Percentiles rank a stretch among this genome's conserved stretches.
phyloP scores from a whole-genome alignment of 2,797 vertebrate species.

The Loriculus beryllinus region DNA sequence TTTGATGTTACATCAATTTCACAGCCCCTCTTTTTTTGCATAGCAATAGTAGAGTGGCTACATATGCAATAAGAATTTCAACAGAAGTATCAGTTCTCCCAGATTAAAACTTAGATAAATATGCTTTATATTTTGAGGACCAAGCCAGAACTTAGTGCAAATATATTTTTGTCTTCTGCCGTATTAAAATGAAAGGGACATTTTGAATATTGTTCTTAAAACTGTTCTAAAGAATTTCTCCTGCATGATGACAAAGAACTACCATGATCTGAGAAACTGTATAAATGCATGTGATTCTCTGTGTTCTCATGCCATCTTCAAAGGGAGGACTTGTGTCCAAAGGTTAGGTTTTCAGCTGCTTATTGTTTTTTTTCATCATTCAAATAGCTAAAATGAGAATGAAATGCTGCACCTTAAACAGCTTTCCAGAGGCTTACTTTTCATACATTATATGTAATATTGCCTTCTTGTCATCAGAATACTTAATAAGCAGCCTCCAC shows the following conservation, averaged over 20 bases:
- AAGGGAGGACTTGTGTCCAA: neutral
- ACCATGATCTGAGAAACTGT: neutral
- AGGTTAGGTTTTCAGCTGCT: neutral
- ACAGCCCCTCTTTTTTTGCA: neutral
- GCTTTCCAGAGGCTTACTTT: neutral
- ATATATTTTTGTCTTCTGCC: neutral
- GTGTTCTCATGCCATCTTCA: neutral
- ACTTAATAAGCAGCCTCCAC: slow-evolving; percentile 32
- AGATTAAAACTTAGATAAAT: neutral
- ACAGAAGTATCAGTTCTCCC: neutral
- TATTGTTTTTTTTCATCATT: neutral
- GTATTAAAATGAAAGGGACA: neutral
- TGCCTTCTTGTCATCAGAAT: slow-evolving; percentile 4
- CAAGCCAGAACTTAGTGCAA: neutral
- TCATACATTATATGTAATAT: neutral
- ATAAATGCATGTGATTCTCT: neutral
- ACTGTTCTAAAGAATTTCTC: neutral
- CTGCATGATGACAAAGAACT: neutral
- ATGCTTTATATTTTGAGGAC: neutral
- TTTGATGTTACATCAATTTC: neutral
- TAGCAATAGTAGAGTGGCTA: neutral
- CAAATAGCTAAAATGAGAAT: neutral
- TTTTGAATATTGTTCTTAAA: neutral
- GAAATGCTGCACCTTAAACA: neutral
- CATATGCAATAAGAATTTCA: neutral